phyloP scores from a whole-genome alignment of 2,888 invertebrate genomes.

The Sussaba pulchella region DNA sequence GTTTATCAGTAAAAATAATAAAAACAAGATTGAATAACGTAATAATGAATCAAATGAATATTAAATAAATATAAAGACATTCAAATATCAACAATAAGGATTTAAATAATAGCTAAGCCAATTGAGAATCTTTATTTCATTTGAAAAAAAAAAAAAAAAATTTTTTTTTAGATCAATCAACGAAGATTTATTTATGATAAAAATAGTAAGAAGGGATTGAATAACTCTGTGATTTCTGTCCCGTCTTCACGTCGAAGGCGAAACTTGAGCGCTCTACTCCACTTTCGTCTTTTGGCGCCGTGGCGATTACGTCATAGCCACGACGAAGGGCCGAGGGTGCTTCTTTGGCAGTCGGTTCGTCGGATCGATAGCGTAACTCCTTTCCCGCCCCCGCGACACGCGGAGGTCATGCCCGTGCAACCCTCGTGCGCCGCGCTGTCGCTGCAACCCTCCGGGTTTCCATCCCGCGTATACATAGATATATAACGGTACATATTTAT shows the following conservation, averaged over 20 bases:
- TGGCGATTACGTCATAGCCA: conserved; percentile 66
- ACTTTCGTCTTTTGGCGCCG: conserved; percentile 41
- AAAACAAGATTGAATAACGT: no score
- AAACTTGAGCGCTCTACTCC: conserved; percentile 52
- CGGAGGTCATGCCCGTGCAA: conserved; percentile 68
- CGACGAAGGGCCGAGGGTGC: conserved; percentile 34
- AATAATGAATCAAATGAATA: no score
- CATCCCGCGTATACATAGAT: no score
- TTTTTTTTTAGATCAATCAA: background rate
- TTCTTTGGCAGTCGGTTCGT: conserved; percentile 73
- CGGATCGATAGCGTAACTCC: conserved; percentile 78
- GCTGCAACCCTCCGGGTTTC: conserved; percentile 43
- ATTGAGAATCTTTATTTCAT: no score
- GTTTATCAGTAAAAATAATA: no score
- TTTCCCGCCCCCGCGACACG: conserved; percentile 65
- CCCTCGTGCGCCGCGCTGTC: conserved; percentile 46
- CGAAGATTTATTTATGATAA: no score
- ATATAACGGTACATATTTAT: background rate
- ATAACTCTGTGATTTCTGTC: background rate
- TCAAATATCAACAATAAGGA: no score
- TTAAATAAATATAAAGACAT: no score
- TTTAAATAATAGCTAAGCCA: no score
- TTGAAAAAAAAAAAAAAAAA: no score
- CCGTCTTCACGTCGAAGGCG: conserved; percentile 22
- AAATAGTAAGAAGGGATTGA: background rate